Conservation (phyloP, 2,113 vertebrate species). For the Martes martes region DNA sequence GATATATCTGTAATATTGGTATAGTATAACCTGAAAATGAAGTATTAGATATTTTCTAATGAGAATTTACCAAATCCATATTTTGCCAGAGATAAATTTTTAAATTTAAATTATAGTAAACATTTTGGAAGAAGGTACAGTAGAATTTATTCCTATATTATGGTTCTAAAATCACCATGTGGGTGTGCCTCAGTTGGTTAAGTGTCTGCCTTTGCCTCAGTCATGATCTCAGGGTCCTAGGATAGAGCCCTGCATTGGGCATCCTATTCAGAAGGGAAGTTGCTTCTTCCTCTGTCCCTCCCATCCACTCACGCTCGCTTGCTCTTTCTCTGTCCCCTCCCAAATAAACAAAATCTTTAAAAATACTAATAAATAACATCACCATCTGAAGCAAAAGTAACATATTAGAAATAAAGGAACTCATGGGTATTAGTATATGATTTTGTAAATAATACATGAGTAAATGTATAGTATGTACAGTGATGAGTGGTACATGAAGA, state of each 20-base stretch:
- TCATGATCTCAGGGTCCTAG: not conserved
- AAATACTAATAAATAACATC: not conserved
- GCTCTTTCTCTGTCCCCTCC: not conserved
- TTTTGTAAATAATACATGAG: not conserved
- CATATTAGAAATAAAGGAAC: not conserved
- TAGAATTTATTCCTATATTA: not conserved
- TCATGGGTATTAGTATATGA: not conserved
- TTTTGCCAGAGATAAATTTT: not conserved
- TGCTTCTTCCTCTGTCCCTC: not conserved
- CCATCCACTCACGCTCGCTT: not conserved
- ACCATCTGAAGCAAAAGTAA: not conserved
- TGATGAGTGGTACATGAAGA: not conserved
- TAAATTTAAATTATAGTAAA: not conserved
- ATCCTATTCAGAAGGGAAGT: not conserved
- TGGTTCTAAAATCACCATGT: not conserved
- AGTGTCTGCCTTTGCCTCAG: not conserved
- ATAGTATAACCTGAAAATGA: not conserved
- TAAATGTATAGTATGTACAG: not conserved
- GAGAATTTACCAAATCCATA: not conserved
- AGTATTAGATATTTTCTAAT: not conserved
- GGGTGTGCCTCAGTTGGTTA: not conserved
- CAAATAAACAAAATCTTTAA: not conserved
- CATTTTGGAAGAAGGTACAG: not conserved
- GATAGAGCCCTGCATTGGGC: not conserved
- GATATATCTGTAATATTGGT: not conserved